Evolutionary conservation across 2,113 vertebrate genomes (phyloP).

Genomic region (Chaetodon auriga): DNA sequence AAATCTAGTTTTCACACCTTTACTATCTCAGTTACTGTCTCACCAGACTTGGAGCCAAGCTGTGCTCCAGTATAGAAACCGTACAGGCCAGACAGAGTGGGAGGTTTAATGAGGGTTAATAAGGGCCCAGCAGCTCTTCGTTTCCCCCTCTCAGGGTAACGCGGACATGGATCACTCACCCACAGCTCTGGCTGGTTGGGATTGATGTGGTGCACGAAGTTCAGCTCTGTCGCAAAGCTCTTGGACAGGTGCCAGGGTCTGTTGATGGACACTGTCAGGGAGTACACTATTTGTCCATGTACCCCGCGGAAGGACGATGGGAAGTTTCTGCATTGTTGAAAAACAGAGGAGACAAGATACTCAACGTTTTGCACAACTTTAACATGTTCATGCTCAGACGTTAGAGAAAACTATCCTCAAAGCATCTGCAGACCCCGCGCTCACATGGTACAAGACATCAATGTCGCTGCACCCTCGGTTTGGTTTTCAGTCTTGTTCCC

Average conservation of each 20-base stretch:
- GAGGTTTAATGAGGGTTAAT: background rate
- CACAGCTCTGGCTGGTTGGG: constrained; percentile 55
- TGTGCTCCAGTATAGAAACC: background rate
- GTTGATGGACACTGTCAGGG: constrained; percentile 60
- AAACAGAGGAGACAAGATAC: background rate
- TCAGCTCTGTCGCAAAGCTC: constrained; percentile 63
- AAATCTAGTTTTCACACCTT: background rate
- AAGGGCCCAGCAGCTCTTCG: background rate
- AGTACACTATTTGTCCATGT: constrained; percentile 51
- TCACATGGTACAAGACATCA: background rate
- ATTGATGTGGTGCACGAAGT: constrained; percentile 51
- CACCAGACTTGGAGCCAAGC: too few species aligned
- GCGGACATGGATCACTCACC: constrained; percentile 45
- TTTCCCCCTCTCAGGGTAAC: background rate
- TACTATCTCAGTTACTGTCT: background rate
- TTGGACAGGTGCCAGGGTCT: constrained; percentile 73
- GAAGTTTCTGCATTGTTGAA: constrained; percentile 64
- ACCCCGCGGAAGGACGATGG: constrained; percentile 57
- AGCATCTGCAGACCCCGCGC: background rate
- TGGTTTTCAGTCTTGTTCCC: too few species aligned
- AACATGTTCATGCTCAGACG: background rate
- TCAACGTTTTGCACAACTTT: background rate
- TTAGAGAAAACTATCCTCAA: too few species aligned
- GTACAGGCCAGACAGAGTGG: background rate
- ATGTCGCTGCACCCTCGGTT: too few species aligned